A percentile compares a stretch with the other conserved stretches of the same genome.
Conservation (phyloP, 2,113 vertebrate species). For the Isichthys henryi region DNA sequence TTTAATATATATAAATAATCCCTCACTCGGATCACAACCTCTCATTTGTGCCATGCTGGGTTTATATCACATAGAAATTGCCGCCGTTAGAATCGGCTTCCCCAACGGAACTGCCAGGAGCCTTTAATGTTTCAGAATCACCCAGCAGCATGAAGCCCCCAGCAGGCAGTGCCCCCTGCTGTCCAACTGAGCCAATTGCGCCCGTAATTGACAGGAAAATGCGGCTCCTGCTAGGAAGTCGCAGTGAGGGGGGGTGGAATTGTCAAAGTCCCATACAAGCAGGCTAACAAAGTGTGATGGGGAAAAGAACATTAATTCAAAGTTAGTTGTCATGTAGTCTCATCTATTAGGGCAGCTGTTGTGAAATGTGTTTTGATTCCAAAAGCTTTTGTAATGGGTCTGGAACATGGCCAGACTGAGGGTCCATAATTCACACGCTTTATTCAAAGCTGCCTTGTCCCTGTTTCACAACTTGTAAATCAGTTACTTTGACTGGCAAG, state of each 20-base stretch:
- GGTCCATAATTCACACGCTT: not conserved
- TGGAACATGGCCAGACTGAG: not conserved
- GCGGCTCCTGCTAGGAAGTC: not conserved
- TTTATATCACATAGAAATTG: not conserved
- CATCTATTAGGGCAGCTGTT: not conserved
- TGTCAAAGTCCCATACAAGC: not conserved
- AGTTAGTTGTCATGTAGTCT: not conserved
- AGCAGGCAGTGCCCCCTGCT: not conserved
- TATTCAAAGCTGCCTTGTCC: not conserved
- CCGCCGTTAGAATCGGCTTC: not conserved
- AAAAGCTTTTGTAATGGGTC: not conserved
- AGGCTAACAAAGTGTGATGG: not conserved
- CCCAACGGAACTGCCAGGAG: not conserved
- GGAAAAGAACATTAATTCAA: not conserved
- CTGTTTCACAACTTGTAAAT: conserved; percentile 10
- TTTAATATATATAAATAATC: conserved; percentile 8
- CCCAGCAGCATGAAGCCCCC: not conserved
- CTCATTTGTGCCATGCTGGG: not conserved
- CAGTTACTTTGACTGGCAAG: not conserved
- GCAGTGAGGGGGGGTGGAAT: not conserved
- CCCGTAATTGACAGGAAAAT: conserved; percentile 13
- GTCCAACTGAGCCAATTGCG: conserved; percentile 4
- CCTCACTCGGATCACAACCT: not conserved
- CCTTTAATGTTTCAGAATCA: not conserved
- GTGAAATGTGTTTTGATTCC: not conserved